These are phyloP conservation scores for Ophraella communa DNA, from an alignment of 2,888 invertebrate species.

Conservation along the genomic window DNA sequence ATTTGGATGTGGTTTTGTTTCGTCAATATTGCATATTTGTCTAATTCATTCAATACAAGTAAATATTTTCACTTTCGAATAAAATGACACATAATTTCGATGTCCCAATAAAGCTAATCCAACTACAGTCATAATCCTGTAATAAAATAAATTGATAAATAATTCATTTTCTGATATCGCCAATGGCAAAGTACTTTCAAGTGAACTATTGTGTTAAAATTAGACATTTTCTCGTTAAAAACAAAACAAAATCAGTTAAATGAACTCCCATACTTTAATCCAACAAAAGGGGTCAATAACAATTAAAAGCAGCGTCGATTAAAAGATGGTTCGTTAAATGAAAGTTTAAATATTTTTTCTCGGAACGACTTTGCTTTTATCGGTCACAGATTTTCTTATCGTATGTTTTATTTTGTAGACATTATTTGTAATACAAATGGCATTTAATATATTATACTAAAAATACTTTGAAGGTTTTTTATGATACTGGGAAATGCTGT, in stretches of 20 bases:
- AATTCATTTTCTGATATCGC: constrained; percentile 43
- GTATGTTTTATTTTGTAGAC: constrained; percentile 25
- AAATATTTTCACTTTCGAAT: neutral
- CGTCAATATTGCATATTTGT: too few species aligned
- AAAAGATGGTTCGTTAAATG: constrained; percentile 28
- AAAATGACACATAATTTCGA: neutral
- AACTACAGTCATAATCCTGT: neutral
- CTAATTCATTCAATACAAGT: neutral
- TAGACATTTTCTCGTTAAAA: constrained; percentile 48
- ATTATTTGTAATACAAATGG: constrained; percentile 29
- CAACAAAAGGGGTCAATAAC: constrained; percentile 55
- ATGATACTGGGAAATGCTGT: neutral
- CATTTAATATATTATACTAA: neutral
- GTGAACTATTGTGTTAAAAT: constrained; percentile 54
- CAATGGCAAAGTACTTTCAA: constrained; percentile 50
- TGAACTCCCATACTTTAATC: constrained; percentile 54
- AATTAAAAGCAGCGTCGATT: constrained; percentile 39
- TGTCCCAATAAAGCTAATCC: neutral
- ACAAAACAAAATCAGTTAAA: constrained; percentile 52
- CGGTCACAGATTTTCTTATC: constrained; percentile 56
- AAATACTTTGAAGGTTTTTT: neutral
- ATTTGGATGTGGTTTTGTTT: too few species aligned
- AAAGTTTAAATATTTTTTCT: constrained; percentile 43
- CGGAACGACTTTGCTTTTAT: constrained; percentile 56
- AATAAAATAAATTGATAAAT: constrained; percentile 42